Evolutionary conservation across 2,113 vertebrate genomes (phyloP).

Genomic region (Eublepharis macularius): DNA sequence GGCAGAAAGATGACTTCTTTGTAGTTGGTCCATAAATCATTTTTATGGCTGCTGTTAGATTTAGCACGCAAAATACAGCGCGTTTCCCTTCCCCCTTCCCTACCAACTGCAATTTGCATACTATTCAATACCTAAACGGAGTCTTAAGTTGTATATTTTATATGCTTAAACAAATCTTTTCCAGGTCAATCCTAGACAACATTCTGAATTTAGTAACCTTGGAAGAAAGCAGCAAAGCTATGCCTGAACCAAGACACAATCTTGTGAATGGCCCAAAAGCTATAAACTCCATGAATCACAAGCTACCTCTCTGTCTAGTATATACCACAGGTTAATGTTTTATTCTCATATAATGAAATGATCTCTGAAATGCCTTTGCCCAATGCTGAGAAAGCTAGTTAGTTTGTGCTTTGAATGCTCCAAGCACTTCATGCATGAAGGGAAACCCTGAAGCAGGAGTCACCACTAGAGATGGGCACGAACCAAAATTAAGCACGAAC

Average conservation of each 20-base stretch:
- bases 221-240: background rate
- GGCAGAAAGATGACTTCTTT: background rate
- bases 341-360: too few species aligned
- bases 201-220: background rate
- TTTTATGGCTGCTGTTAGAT: background rate
- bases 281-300: too few species aligned
- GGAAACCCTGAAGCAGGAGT: too few species aligned
- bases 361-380: too few species aligned
- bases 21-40: slow-evolving; percentile 7
- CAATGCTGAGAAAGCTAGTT: too few species aligned
- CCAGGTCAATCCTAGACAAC: background rate
- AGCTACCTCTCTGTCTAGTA: too few species aligned
- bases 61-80: background rate
- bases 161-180: background rate
- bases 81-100: background rate
- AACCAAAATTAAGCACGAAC: too few species aligned
- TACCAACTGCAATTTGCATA: background rate
- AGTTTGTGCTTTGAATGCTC: too few species aligned
- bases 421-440: too few species aligned
- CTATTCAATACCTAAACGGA: background rate
- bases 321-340: too few species aligned
- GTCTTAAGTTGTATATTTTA: background rate
- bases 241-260: background rate
- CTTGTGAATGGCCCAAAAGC: background rate
- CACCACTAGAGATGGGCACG: too few species aligned